Percentiles rank a stretch among this genome's conserved stretches.
phyloP scores from a whole-genome alignment of 2,797 vertebrate genomes.

The Eulemur mongoz region DNA sequence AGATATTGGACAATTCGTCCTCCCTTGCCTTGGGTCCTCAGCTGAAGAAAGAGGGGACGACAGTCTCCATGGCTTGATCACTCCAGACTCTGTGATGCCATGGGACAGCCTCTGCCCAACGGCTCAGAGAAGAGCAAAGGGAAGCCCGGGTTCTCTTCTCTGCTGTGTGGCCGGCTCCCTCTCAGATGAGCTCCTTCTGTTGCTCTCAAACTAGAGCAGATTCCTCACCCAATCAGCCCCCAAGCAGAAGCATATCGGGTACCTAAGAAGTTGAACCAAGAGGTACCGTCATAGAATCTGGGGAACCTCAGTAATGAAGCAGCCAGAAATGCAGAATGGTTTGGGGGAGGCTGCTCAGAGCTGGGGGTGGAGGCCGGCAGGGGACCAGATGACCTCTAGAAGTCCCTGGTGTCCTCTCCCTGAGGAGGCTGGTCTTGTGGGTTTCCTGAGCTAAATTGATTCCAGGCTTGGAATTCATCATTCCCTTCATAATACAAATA shows the following conservation, averaged over 20 bases:
- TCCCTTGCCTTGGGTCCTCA: neutral
- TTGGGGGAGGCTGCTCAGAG: slow-evolving; percentile 5
- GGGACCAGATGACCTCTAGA: slow-evolving; percentile 66
- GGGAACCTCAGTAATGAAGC: neutral
- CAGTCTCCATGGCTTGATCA: neutral
- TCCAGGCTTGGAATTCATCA: slow-evolving; percentile 75
- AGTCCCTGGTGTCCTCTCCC: slow-evolving; percentile 52
- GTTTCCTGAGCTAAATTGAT: slow-evolving; percentile 71
- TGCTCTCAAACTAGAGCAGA: neutral
- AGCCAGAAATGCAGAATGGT: neutral
- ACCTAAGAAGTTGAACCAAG: neutral
- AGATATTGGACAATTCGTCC: neutral
- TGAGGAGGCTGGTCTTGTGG: slow-evolving; percentile 42
- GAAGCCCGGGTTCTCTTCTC: neutral
- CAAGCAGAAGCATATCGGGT: neutral
- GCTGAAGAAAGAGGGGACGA: neutral
- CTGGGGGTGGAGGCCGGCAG: neutral
- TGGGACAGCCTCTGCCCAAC: neutral
- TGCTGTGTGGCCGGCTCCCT: neutral
- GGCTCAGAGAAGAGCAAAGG: neutral
- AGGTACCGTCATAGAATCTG: neutral
- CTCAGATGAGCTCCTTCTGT: neutral
- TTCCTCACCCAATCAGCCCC: neutral
- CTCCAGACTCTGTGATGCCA: neutral
- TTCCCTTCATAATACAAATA: slow-evolving; percentile 75